Percentiles rank a stretch among this genome's conserved stretches.
Conservation (phyloP, 2,113 vertebrate species). For the Alligator mississippiensis region DNA sequence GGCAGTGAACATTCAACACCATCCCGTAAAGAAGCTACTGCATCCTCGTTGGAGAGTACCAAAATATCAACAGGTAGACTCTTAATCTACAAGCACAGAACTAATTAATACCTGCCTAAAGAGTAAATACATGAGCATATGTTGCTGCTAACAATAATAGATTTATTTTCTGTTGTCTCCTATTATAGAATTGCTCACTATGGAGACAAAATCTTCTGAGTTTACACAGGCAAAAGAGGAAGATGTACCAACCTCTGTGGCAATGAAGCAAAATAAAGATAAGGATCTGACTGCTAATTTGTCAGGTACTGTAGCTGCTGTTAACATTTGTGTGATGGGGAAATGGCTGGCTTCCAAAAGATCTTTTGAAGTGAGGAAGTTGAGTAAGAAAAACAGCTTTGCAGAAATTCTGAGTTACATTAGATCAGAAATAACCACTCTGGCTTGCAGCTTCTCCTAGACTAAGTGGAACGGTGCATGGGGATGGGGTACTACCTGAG, state of each 20-base stretch:
- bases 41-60: conserved; percentile 7
- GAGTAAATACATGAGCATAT: neutral
- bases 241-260: neutral
- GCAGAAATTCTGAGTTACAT: neutral
- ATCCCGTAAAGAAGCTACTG: neutral
- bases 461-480: neutral
- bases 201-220: neutral
- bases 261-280: accelerated
- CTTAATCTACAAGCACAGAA: neutral
- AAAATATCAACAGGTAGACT: conserved; percentile 47
- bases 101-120: no score
- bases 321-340: accelerated
- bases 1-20: conserved; percentile 46
- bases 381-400: neutral
- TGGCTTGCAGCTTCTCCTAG: neutral
- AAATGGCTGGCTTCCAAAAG: neutral
- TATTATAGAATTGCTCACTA: neutral
- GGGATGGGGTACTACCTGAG: neutral
- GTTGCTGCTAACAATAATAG: neutral
- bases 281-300: neutral
- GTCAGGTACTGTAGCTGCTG: conserved; percentile 10
- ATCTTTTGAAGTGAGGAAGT: neutral
- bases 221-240: neutral
- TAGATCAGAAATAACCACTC: neutral
- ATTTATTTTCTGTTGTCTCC: neutral